phyloP scores from a whole-genome alignment of 2,888 invertebrate genomes.

The Octonoba sinensis region DNA sequence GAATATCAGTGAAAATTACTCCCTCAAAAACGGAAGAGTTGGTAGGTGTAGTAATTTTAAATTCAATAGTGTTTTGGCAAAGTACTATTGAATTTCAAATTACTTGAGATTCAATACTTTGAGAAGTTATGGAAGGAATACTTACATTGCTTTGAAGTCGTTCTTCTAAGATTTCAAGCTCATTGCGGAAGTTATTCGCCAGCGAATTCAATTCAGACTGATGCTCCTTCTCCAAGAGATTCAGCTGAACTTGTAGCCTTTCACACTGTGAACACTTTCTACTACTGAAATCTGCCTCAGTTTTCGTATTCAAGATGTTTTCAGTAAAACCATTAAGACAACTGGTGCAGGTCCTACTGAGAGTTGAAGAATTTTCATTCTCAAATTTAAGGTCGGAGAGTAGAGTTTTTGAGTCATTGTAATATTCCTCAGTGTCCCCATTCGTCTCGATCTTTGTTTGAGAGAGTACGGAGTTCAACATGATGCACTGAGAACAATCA shows the following conservation, averaged over 20 bases:
- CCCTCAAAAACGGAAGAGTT: too few relatives aligned
- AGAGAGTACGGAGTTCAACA: slow-evolving; percentile 14
- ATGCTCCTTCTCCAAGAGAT: slow-evolving; percentile 30
- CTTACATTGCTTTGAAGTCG: slow-evolving; percentile 38
- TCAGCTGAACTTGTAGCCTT: slow-evolving; percentile 24
- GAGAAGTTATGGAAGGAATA: neutral
- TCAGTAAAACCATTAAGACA: slow-evolving; percentile 11
- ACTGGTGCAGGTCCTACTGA: neutral
- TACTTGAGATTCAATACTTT: too few relatives aligned
- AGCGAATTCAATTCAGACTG: slow-evolving; percentile 16
- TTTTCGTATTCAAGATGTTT: neutral
- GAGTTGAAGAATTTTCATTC: too few relatives aligned
- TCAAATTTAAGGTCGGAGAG: too few relatives aligned
- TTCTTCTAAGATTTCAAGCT: slow-evolving; percentile 38
- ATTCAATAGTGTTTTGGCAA: too few relatives aligned
- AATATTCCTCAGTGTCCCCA: too few relatives aligned
- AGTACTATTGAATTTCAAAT: too few relatives aligned
- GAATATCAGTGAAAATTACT: too few relatives aligned
- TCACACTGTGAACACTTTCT: slow-evolving; percentile 36
- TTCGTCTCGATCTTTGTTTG: too few relatives aligned
- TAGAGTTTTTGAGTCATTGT: too few relatives aligned
- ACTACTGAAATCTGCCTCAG: slow-evolving; percentile 23
- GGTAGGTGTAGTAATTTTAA: too few relatives aligned
- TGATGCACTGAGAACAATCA: slow-evolving; percentile 24
- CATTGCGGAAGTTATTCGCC: slow-evolving; percentile 8